These are phyloP conservation scores for Maniola jurtina DNA, from an alignment of 1,140 invertebrate genomes.

Conservation along the genomic window DNA sequence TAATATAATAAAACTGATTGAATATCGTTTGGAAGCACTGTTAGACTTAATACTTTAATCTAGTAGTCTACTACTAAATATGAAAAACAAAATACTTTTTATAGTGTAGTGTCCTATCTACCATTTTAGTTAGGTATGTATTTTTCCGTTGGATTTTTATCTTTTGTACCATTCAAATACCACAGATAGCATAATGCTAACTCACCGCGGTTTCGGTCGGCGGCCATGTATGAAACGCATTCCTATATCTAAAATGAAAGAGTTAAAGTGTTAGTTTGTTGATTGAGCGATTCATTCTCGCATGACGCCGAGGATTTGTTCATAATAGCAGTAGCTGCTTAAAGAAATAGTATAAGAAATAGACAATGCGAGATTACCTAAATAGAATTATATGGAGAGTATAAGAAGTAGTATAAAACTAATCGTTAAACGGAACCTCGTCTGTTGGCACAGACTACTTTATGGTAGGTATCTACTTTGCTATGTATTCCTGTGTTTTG, in stretches of 20 bases:
- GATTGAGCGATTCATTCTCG: constrained; percentile 60
- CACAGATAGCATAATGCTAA: constrained; percentile 47
- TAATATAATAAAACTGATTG: no score
- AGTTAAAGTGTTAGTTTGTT: constrained; percentile 53
- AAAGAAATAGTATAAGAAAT: constrained; percentile 10
- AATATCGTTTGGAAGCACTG: no score
- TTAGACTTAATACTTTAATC: no score
- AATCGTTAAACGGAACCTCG: background rate
- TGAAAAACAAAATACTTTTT: no score
- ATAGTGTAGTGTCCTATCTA: background rate
- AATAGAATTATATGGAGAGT: constrained; percentile 15
- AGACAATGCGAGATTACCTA: constrained; percentile 18
- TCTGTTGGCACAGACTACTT: no score
- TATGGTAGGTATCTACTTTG: no score
- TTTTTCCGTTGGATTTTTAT: constrained; percentile 11
- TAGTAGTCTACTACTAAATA: no score
- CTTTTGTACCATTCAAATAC: constrained; percentile 32
- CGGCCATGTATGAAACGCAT: constrained; percentile 45
- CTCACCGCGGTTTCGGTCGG: constrained; percentile 54
- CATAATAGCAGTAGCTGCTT: constrained; percentile 38
- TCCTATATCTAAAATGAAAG: constrained; percentile 47
- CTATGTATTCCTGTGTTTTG: no score
- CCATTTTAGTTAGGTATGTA: background rate
- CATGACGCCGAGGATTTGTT: constrained; percentile 41
- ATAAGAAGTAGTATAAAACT: background rate